Percentiles rank a stretch among this genome's conserved stretches.
Conservation (phyloP, 2,113 vertebrate genomes). For the Laterallus jamaicensis region DNA sequence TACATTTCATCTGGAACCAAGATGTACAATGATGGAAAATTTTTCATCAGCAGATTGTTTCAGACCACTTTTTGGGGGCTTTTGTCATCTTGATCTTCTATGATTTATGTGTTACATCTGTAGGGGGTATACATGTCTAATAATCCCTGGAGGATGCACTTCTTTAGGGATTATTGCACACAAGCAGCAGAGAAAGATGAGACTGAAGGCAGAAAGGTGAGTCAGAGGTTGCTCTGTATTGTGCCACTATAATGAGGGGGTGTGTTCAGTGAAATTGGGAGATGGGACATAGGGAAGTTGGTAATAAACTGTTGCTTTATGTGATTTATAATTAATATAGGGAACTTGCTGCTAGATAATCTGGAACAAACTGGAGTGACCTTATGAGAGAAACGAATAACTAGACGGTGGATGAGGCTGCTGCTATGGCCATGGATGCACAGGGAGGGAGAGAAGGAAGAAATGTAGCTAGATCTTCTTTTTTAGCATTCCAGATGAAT, state of each 20-base stretch:
- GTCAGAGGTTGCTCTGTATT: not conserved
- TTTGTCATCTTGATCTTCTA: not conserved
- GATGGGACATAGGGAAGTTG: not conserved
- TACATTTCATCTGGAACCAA: not conserved
- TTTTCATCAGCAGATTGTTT: not conserved
- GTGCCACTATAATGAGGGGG: not conserved
- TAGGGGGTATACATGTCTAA: not conserved
- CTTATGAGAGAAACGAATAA: not conserved
- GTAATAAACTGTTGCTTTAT: not conserved
- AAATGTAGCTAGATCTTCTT: not conserved
- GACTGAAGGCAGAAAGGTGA: not conserved
- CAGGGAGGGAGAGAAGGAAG: not conserved
- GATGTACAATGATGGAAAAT: not conserved
- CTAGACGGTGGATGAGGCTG: not conserved
- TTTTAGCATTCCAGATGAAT: not conserved
- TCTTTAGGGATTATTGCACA: not conserved
- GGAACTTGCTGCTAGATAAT: not conserved
- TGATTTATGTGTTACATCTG: not conserved
- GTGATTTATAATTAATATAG: not conserved
- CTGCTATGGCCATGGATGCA: fast-evolving
- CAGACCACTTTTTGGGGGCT: not conserved
- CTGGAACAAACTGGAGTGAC: not conserved
- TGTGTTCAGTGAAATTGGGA: not conserved
- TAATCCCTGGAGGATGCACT: not conserved
- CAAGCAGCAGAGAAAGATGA: not conserved